These are phyloP conservation scores for Chanos chanos DNA, from an alignment of 2,797 vertebrate species.

Conservation along the genomic window DNA sequence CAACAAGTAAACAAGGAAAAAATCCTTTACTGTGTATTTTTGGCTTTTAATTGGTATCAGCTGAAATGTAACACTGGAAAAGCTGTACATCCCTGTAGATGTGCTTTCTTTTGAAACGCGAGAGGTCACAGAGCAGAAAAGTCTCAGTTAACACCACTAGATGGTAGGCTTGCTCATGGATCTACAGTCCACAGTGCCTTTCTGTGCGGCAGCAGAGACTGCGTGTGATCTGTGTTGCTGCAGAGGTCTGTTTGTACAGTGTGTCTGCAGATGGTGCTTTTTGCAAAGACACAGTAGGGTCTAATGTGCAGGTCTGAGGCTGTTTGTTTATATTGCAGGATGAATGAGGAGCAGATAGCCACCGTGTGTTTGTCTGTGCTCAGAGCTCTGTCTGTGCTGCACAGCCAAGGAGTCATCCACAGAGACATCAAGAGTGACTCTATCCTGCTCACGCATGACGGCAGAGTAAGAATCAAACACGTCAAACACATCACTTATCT, in stretches of 20 bases:
- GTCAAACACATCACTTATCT: background rate
- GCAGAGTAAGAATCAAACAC: constrained; percentile 70
- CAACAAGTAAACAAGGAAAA: no score
- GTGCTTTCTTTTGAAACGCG: no score
- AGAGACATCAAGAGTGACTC: constrained; percentile 97
- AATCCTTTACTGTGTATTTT: no score
- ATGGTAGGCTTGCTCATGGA: constrained; percentile 48
- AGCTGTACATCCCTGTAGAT: no score
- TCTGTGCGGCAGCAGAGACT: no score
- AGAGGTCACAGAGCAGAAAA: no score
- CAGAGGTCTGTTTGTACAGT: background rate
- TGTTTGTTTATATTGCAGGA: constrained; percentile 62
- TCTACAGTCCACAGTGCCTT: background rate
- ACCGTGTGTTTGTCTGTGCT: constrained; percentile 89
- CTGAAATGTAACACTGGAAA: no score
- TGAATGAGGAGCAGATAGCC: constrained; percentile 95
- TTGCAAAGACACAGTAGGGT: no score
- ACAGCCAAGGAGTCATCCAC: constrained; percentile 93
- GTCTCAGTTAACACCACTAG: constrained; percentile 52
- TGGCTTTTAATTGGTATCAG: no score
- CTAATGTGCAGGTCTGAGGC: background rate
- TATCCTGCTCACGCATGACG: constrained; percentile 92
- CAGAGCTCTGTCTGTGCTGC: constrained; percentile 86
- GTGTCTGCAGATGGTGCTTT: no score
- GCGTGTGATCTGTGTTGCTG: background rate